These are phyloP conservation scores for Busseola fusca DNA, from an alignment of 2,888 invertebrate species.

Conservation along the genomic window DNA sequence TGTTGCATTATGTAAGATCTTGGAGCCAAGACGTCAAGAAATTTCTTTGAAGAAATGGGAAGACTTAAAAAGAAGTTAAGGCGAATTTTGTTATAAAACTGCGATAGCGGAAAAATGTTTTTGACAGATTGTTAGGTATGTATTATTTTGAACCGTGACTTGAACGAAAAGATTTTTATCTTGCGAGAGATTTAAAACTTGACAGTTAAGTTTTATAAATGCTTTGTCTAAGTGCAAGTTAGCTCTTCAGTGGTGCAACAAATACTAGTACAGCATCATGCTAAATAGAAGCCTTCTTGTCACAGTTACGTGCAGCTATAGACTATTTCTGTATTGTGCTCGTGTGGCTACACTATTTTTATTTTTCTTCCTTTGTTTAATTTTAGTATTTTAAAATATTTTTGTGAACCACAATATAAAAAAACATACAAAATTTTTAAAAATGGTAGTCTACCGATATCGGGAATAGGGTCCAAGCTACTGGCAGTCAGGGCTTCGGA, in stretches of 20 bases:
- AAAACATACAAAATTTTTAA: too few relatives aligned
- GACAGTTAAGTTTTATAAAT: background rate
- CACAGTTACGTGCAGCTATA: too few relatives aligned
- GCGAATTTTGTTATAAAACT: background rate
- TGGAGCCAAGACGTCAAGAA: slow-evolving; percentile 35
- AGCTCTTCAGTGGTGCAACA: background rate
- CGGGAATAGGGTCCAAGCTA: too few relatives aligned
- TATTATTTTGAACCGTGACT: background rate
- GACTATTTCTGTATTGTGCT: too few relatives aligned
- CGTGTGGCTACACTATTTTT: too few relatives aligned
- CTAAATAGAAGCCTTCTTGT: too few relatives aligned
- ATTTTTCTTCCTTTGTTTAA: too few relatives aligned
- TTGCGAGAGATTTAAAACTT: background rate
- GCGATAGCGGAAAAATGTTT: background rate
- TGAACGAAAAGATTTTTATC: background rate
- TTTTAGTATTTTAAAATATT: too few relatives aligned
- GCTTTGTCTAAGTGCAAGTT: background rate
- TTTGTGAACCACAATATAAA: too few relatives aligned
- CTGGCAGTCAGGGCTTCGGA: too few relatives aligned
- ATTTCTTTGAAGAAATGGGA: slow-evolving; percentile 27
- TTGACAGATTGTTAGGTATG: background rate
- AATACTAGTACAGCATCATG: background rate
- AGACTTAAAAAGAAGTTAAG: background rate
- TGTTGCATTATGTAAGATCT: slow-evolving; percentile 68
- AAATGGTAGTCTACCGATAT: too few relatives aligned